Base-by-base conservation (phyloP, 2,113 vertebrate genomes). In the Alosa alosa region DNA sequence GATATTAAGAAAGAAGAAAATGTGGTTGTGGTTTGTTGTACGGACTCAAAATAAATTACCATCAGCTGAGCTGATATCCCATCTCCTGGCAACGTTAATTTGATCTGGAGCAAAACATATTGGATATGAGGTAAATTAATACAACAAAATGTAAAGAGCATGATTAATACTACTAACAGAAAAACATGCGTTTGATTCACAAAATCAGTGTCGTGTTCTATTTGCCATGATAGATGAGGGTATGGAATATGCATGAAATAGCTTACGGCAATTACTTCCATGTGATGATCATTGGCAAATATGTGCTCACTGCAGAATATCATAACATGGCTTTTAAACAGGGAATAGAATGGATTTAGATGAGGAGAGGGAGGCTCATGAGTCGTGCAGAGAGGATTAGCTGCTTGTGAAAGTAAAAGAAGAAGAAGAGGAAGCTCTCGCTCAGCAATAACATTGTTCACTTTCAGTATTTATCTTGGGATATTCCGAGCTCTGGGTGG, bases 401-500 rank as follows among this genome's bases (percentile, higher is more conserved):
- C 82, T 82, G 86, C 7, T 22, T 17, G 86, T 25, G 85, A 84
- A 82, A 83, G 49, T 46, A 75, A 9, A 84, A 78, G 75, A 68
- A 17, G 89, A 91, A 92, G 93, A 90, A 92, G 90, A 94, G 64
- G 31, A 78, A 93, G 93, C 92, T 94, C 91, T 91, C 89, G 91
- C 94, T 95, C 94, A 94, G 94, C 93, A 94, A 92, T 94, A 89
- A 86, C 92, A 94, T 95, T 95, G 93, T 95, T 95, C 93, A 93
- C 91, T 93, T 94, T 95, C 92, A 93, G 93, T 93, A 94, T 95
- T 95, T 95, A 95, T 95, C 93, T 94, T 93, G 88, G 94, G 95
- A 95, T 94, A 94, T 95, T 94, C 92, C 90, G 90, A 92, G 94
- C 94, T 95, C 95, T 93, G 93, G 86, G 89, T 93, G 94, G 94